Evolutionary conservation across 2,888 invertebrate genomes (phyloP).

Genomic region (Epicampocera succincta): DNA sequence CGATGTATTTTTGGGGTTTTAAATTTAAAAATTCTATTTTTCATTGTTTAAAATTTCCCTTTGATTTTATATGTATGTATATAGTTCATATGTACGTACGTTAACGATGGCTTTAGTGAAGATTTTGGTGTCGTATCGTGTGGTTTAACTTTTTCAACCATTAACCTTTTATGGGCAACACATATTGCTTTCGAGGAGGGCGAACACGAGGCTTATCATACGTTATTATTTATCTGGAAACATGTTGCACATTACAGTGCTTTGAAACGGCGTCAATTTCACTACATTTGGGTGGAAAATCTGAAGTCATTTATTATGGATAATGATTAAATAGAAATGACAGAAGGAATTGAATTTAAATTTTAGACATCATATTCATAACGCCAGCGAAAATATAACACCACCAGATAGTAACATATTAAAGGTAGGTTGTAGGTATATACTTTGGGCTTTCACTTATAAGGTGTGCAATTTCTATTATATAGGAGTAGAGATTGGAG

Average conservation of each 20-base stretch:
- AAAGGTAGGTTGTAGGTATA: too few species aligned
- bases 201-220: conserved; percentile 8
- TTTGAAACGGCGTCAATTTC: conserved; percentile 46
- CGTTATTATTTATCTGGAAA: conserved; percentile 40
- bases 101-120: conserved; percentile 65
- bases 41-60: conserved; percentile 23
- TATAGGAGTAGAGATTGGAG: too few species aligned
- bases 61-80: too few species aligned
- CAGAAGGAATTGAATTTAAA: conserved; percentile 10
- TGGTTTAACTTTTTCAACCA: conserved; percentile 76
- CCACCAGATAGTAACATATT: too few species aligned
- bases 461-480: too few species aligned
- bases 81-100: conserved; percentile 27
- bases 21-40: conserved; percentile 65
- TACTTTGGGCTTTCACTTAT: too few species aligned
- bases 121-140: conserved; percentile 71
- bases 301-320: conserved; percentile 60
- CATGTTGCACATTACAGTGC: conserved; percentile 61
- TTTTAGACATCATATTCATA: conserved; percentile 3
- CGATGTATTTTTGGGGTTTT: conserved; percentile 64
- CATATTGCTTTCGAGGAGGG: conserved; percentile 1
- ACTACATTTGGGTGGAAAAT: conserved; percentile 47
- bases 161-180: conserved; percentile 62
- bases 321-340: conserved; percentile 21
- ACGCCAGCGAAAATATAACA: too few species aligned